Evolutionary conservation across 1,140 invertebrate species (phyloP).

Genomic region (Lordiphosa stackelbergi): DNA sequence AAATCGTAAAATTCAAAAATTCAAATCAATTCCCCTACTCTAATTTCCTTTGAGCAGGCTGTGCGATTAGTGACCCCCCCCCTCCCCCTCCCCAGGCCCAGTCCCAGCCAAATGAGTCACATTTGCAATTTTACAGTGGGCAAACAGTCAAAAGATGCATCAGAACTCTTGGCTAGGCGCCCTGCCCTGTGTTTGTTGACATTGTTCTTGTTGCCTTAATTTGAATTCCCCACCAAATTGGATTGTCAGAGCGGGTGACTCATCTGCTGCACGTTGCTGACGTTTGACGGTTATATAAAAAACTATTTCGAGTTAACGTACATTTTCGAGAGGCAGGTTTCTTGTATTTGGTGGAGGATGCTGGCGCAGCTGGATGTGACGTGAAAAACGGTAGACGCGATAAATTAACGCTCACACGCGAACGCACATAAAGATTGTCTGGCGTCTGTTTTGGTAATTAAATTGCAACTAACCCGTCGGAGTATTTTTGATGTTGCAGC

Average conservation of each 20-base stretch:
- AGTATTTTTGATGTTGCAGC: conserved; percentile 19
- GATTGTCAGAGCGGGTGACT: conserved; percentile 38
- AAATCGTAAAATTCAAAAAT: conserved; percentile 4
- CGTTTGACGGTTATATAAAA: conserved; percentile 19
- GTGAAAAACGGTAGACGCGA: conserved; percentile 2
- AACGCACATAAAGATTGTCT: conserved; percentile 35
- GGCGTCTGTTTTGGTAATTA: conserved; percentile 33
- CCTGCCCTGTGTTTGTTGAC: conserved; percentile 68
- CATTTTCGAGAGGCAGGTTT: conserved; percentile 20
- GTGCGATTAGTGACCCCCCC: conserved; percentile 1
- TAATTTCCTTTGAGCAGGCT: background rate
- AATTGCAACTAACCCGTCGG: conserved; percentile 25
- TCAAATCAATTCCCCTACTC: conserved; percentile 4
- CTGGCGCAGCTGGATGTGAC: conserved; percentile 9
- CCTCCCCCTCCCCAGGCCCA: background rate
- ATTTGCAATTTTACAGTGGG: conserved; percentile 23
- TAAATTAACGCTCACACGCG: conserved; percentile 20
- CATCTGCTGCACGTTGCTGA: conserved; percentile 41
- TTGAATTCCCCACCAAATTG: conserved; percentile 14
- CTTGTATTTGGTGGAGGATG: background rate
- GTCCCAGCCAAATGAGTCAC: conserved; percentile 21
- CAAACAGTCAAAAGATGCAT: conserved; percentile 65
- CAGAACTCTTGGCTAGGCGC: conserved; percentile 68
- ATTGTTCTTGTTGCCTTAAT: conserved; percentile 43
- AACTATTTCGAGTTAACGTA: conserved; percentile 23